phyloP scores from a whole-genome alignment of 2,113 vertebrate species.

The Forbesichthys papilliferus region DNA sequence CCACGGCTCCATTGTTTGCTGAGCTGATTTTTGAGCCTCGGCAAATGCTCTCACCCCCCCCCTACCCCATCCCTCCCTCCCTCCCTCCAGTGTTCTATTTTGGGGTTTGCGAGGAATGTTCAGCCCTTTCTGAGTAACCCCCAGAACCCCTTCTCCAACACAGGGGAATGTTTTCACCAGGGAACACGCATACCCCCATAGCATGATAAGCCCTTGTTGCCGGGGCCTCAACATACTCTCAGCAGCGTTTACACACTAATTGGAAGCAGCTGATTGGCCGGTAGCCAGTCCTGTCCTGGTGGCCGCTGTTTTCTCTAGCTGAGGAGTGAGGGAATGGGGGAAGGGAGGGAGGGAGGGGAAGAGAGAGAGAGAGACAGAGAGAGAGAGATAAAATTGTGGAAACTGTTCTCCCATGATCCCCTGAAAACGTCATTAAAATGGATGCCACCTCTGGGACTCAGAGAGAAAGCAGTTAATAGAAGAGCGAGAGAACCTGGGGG shows the following conservation, averaged over 20 bases:
- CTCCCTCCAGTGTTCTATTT: slow-evolving; percentile 53
- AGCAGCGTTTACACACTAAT: slow-evolving; percentile 60
- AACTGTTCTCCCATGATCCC: too few relatives aligned
- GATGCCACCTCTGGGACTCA: too few relatives aligned
- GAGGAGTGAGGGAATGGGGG: background rate
- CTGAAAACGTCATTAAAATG: too few relatives aligned
- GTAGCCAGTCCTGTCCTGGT: slow-evolving; percentile 53
- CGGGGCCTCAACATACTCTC: slow-evolving; percentile 60
- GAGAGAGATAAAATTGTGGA: background rate
- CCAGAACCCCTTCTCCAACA: slow-evolving; percentile 14
- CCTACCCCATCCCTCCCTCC: slow-evolving; percentile 8
- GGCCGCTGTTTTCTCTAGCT: slow-evolving; percentile 23
- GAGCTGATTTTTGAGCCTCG: slow-evolving; percentile 28
- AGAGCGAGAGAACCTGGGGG: slow-evolving; percentile 16
- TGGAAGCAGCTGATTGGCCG: slow-evolving; percentile 76
- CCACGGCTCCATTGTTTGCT: slow-evolving; percentile 33
- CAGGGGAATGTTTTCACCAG: slow-evolving; percentile 46
- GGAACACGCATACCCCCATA: slow-evolving; percentile 58
- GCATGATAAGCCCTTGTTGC: slow-evolving; percentile 62
- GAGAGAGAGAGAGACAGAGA: background rate
- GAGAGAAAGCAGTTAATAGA: background rate
- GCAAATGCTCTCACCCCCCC: slow-evolving; percentile 36
- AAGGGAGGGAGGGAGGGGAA: background rate
- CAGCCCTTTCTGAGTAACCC: slow-evolving; percentile 12
- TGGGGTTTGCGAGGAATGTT: slow-evolving; percentile 61